These are phyloP conservation scores for Quadroppia sp. DNA, from an alignment of 2,888 invertebrate species.

Conservation along the genomic window DNA sequence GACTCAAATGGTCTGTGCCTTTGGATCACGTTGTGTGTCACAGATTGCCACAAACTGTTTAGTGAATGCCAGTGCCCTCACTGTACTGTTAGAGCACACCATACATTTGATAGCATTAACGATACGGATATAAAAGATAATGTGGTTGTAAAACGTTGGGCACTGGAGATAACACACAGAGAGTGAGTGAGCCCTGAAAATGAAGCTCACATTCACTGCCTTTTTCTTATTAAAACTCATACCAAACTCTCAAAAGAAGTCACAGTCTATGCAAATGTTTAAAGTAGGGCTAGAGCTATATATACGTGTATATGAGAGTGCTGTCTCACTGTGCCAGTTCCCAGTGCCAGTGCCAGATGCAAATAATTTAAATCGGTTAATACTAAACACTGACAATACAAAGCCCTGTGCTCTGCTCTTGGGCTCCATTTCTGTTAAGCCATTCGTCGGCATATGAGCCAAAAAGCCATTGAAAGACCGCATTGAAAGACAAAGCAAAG, in stretches of 20 bases:
- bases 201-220: conserved; percentile 19
- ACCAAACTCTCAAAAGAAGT: not conserved
- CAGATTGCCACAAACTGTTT: conserved; percentile 35
- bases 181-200: too few species aligned
- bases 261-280: not conserved
- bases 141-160: conserved; percentile 37
- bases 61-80: not conserved
- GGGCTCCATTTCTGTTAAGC: conserved; percentile 18
- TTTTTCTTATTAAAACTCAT: not conserved
- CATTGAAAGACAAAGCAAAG: conserved; percentile 16
- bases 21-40: not conserved
- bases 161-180: conserved; percentile 1
- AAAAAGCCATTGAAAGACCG: conserved; percentile 9
- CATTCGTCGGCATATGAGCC: conserved; percentile 8
- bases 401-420: conserved; percentile 11
- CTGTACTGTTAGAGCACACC: not conserved
- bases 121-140: conserved; percentile 42
- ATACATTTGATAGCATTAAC: conserved; percentile 21
- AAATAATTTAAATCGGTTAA: conserved; percentile 34
- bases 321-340: not conserved
- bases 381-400: conserved; percentile 15
- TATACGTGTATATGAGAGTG: not conserved
- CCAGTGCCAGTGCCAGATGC: conserved; percentile 27
- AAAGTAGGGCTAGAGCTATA: not conserved
- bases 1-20: not conserved